phyloP scores from a whole-genome alignment of 2,113 vertebrate species.

The Loxodonta africana region DNA sequence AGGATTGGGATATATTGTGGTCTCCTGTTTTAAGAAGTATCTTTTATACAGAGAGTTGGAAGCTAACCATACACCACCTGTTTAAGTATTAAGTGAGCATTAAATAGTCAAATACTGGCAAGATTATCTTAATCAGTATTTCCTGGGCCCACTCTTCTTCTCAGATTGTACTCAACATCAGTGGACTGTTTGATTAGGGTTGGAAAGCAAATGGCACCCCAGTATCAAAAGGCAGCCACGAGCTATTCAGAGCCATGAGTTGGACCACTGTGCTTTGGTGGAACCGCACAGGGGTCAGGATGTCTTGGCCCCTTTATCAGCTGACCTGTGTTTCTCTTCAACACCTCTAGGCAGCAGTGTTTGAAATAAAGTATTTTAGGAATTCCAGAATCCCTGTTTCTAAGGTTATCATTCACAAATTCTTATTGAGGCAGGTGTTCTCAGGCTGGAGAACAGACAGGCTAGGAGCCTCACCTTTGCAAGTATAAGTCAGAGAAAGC shows the following conservation, averaged over 20 bases:
- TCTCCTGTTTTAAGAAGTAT: not conserved
- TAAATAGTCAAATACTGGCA: not conserved
- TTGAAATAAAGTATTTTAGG: slow-evolving; percentile 1
- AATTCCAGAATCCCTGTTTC: slow-evolving; percentile 8
- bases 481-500: not conserved
- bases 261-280: not conserved
- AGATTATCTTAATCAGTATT: no score
- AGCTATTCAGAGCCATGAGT: not conserved
- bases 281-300: not conserved
- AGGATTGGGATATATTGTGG: not conserved
- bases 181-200: not conserved
- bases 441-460: not conserved
- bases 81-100: not conserved
- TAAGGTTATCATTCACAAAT: not conserved
- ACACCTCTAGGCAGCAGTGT: not conserved
- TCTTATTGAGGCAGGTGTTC: not conserved
- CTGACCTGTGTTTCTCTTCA: not conserved
- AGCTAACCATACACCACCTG: not conserved
- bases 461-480: not conserved
- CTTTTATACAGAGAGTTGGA: not conserved
- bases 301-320: not conserved
- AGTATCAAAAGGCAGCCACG: not conserved
- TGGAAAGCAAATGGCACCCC: not conserved
- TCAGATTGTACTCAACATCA: not conserved
- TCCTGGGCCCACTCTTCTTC: not conserved